phyloP scores from a whole-genome alignment of 2,113 vertebrate genomes.

The Pangasianodon hypophthalmus region DNA sequence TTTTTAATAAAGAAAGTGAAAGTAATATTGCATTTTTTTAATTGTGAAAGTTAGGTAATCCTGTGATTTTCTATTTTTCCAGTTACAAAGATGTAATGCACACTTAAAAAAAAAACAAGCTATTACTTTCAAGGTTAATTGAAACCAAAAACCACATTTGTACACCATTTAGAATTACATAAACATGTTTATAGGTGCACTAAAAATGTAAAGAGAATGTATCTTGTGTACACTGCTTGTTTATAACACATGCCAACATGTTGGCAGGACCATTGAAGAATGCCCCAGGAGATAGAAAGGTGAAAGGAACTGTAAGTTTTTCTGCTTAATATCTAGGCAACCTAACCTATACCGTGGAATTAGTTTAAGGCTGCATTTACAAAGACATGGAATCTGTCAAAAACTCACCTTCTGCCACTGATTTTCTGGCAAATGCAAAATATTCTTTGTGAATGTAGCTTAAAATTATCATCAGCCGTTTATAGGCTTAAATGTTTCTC shows the following conservation, averaged over 20 bases:
- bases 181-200: neutral
- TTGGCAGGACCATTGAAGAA: constrained; percentile 41
- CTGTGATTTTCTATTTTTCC: neutral
- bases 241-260: neutral
- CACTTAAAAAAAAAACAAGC: too few species aligned
- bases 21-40: too few species aligned
- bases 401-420: neutral
- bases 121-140: neutral
- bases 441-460: neutral
- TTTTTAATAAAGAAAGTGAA: too few species aligned
- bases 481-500: constrained; percentile 4
- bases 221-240: neutral
- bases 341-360: neutral
- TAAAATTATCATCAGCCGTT: neutral
- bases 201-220: neutral
- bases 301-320: constrained; percentile 45
- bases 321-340: neutral
- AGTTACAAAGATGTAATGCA: too few species aligned
- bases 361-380: neutral
- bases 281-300: neutral
- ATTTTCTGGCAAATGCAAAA: neutral
- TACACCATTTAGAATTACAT: too few species aligned
- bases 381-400: neutral
- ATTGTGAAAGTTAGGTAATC: neutral
- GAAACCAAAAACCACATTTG: neutral